Percentiles rank a stretch among this genome's conserved stretches.
These are phyloP conservation scores for Heliconius himera DNA, from an alignment of 1,140 invertebrate species.

Conservation along the genomic window DNA sequence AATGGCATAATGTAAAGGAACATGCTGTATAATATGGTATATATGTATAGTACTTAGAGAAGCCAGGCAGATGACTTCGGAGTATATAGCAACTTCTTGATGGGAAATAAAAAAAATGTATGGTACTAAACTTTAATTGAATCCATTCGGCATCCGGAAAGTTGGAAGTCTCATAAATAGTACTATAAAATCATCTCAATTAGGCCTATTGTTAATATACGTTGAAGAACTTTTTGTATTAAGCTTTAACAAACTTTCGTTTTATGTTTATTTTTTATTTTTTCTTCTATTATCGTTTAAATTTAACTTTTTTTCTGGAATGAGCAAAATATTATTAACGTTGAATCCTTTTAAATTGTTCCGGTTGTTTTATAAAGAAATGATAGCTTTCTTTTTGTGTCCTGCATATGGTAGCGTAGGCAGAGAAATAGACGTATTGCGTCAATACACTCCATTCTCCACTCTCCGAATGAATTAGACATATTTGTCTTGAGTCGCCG, in stretches of 20 bases:
- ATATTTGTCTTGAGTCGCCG: too few relatives aligned
- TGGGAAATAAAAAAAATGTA: neutral
- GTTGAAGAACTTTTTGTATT: neutral
- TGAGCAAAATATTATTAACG: neutral
- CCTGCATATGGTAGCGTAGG: too few relatives aligned
- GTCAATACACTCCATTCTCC: too few relatives aligned
- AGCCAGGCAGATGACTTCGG: slow-evolving; percentile 2
- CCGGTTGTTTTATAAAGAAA: neutral
- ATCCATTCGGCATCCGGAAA: slow-evolving; percentile 12
- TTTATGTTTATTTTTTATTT: neutral
- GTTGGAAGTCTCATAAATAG: slow-evolving; percentile 2
- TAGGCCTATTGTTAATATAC: neutral
- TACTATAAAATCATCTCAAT: slow-evolving; percentile 15
- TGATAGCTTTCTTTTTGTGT: too few relatives aligned
- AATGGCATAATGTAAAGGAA: neutral
- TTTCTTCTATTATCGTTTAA: neutral
- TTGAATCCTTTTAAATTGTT: neutral
- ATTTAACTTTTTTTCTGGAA: neutral
- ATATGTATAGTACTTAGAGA: neutral
- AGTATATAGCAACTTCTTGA: neutral
- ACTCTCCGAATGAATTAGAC: too few relatives aligned
- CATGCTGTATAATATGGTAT: neutral
- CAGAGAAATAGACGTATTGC: too few relatives aligned
- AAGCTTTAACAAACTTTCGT: neutral
- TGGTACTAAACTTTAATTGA: slow-evolving; percentile 15